These are phyloP conservation scores for Caranx ignobilis DNA, from an alignment of 2,113 vertebrate genomes.

Conservation along the genomic window DNA sequence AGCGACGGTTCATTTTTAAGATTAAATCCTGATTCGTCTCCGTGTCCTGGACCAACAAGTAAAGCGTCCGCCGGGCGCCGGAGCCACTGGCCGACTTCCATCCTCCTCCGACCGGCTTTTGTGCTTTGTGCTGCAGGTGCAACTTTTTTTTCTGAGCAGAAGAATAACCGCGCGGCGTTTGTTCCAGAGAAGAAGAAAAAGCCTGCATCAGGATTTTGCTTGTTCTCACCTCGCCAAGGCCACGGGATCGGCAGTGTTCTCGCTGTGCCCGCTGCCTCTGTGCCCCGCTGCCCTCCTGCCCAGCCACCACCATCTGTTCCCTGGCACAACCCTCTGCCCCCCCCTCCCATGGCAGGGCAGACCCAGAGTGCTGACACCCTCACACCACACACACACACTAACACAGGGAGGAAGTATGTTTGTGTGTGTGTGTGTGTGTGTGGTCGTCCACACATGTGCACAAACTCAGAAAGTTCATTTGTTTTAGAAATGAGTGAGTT, in stretches of 20 bases:
- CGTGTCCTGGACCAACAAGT: no score
- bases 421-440: neutral
- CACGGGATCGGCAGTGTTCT: slow-evolving; percentile 51
- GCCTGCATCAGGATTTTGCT: slow-evolving; percentile 72
- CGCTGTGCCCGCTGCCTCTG: slow-evolving; percentile 50
- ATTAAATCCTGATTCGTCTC: no score
- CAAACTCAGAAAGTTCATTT: neutral
- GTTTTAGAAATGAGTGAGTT: no score
- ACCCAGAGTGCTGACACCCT: slow-evolving; percentile 75
- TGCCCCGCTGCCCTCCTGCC: slow-evolving; percentile 60
- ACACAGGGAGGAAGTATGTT: slow-evolving; percentile 21
- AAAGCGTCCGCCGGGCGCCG: neutral
- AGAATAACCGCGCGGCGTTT: slow-evolving; percentile 39
- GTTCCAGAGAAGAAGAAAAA: slow-evolving; percentile 56
- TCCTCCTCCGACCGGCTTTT: neutral
- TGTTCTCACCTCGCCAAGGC: slow-evolving; percentile 67
- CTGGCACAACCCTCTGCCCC: slow-evolving; percentile 66
- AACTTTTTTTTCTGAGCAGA: slow-evolving; percentile 50
- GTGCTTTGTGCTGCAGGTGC: slow-evolving; percentile 58
- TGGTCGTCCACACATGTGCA: slow-evolving; percentile 24
- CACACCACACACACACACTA: slow-evolving; percentile 60
- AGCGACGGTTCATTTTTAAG: no score
- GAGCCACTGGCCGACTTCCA: slow-evolving; percentile 37
- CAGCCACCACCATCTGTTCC: slow-evolving; percentile 79
- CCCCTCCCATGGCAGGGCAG: slow-evolving; percentile 44